Base-by-base conservation (phyloP, 1,140 invertebrate genomes). In the Phymorhynchus buccinoides region DNA sequence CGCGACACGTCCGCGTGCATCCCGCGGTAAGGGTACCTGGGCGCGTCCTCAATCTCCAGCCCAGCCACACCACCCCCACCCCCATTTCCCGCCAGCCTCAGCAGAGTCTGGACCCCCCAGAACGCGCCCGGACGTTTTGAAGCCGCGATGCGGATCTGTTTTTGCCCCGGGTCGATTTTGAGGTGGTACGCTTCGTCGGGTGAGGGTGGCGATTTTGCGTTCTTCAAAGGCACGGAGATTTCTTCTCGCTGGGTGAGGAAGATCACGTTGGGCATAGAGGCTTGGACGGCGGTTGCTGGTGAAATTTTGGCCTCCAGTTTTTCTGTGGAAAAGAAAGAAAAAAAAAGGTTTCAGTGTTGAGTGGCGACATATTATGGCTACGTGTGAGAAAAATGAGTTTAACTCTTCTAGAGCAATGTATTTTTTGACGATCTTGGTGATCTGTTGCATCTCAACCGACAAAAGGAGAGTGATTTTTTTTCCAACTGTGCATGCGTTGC, bases 1-100 rank as follows among this genome's bases (percentile, higher is more conserved):
- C 92, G 84, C 0, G 89, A 87, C 7, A 93, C 90, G 81, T 93
- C 92, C 12, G 92, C 75, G 84, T 92, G 89, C 84, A 92, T 88
- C 0, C 92, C 92, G 37, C 92, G 84, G 66, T 91, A 93, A 0
- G 80, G 30, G 79, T 87, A 90, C 52, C 90, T 84, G 7, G 90
- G 90, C 39, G 81, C 85, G 77, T 91, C 90, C 30, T 81, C 42
- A 14, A 91, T 62, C 32, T 35, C 41, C 12, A 80, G 73, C 32
- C 62, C 52, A 4, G 86, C 86, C 12, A 80, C 78, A n/a, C 62
- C 52, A 4, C 85, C 86, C 14, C 90, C 6, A 27, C 35, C 83
- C 66, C 84, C 80, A 18, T 37, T 44, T n/a, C 71, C 83, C 30
- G 82, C 84, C 39, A 89, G 68, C 37, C 85, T 85, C 1, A 91